Conservation (phyloP, 2,888 invertebrate species). For the Caenorhabditis parvicauda region DNA sequence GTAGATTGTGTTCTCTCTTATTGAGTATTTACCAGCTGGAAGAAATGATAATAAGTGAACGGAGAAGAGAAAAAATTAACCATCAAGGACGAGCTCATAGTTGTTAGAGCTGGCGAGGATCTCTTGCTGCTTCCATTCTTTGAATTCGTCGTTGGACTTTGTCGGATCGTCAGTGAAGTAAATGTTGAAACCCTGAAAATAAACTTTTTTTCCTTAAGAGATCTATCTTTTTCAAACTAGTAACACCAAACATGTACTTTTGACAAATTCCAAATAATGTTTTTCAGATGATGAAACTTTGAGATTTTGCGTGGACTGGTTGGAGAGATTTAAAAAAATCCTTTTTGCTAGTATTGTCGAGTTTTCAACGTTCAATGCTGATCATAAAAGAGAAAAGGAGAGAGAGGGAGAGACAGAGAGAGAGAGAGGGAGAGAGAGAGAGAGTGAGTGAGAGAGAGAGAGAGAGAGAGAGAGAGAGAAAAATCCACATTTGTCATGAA, state of each 20-base stretch:
- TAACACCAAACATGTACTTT: neutral
- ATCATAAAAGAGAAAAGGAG: no score
- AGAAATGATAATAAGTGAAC: no score
- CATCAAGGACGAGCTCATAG: conserved; percentile 9
- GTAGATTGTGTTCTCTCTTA: conserved; percentile 10
- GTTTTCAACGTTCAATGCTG: no score
- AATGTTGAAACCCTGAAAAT: conserved; percentile 20
- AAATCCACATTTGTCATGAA: no score
- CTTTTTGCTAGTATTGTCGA: no score
- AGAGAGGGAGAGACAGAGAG: no score
- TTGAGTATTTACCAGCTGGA: conserved; percentile 5
- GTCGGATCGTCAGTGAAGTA: conserved; percentile 23
- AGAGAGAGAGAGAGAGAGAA: no score
- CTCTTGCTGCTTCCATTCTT: conserved; percentile 18
- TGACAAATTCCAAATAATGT: no score
- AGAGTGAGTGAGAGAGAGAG: no score
- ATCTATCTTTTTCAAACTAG: neutral
- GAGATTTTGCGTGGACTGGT: neutral
- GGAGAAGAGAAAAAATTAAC: neutral
- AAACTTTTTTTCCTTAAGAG: neutral
- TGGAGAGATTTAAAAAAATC: no score
- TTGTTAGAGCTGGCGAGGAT: conserved; percentile 9
- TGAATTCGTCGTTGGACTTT: conserved; percentile 14
- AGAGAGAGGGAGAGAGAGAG: no score
- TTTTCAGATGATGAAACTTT: conserved; percentile 10